Evolutionary conservation across 2,113 vertebrate species (phyloP).

Genomic region (Nycticebus coucang): DNA sequence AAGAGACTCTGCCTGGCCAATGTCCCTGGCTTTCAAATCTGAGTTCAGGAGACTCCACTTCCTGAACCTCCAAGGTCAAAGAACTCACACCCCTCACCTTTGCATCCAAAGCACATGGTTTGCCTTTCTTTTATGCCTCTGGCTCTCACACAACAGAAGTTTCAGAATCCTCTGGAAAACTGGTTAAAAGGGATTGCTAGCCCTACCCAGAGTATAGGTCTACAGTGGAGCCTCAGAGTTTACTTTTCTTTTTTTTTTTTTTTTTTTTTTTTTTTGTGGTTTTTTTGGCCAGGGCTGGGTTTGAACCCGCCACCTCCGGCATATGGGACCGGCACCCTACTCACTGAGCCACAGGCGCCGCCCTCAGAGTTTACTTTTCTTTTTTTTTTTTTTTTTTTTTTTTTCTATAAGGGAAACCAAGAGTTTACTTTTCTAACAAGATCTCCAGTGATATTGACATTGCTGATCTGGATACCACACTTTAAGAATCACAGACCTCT

Average conservation of each 20-base stretch:
- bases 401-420: too few species aligned
- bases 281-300: too few species aligned
- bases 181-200: not conserved
- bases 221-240: not conserved
- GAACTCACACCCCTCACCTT: not conserved
- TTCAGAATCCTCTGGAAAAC: not conserved
- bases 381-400: too few species aligned
- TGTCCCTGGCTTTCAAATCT: not conserved
- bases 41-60: not conserved
- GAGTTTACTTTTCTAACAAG: conserved; percentile 4
- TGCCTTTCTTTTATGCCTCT: not conserved
- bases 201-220: not conserved
- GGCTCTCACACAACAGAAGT: not conserved
- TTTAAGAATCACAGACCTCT: conserved; percentile 9
- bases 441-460: not conserved
- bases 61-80: not conserved
- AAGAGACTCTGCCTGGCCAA: not conserved
- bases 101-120: not conserved
- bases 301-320: too few species aligned
- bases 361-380: too few species aligned
- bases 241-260: too few species aligned
- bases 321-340: too few species aligned
- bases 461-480: not conserved
- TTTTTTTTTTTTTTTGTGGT: too few species aligned
- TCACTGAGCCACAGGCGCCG: too few species aligned